Evolutionary conservation across 2,888 invertebrate species (phyloP), one percentile per base, ranked within the genome.

Genomic region (Aspidiotus destructor): DNA sequence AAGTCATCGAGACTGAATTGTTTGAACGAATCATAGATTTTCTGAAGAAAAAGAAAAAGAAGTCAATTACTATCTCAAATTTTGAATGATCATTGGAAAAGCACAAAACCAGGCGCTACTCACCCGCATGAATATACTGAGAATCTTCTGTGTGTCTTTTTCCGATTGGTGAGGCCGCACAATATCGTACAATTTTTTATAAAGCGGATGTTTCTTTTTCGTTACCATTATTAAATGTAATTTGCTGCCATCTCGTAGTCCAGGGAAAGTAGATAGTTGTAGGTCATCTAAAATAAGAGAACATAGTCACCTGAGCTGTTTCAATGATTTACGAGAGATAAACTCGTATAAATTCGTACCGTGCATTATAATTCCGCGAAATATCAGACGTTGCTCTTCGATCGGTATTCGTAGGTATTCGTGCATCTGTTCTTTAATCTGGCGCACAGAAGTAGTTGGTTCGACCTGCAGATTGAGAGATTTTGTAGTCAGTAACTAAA

Each of bases 111-210:
- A 16, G 17, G 17, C 55, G 40, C 16, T 55, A 58, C 65, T 13
- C 17, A 67, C 67, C 44, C 67, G 11, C 67, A 67, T 67, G 15
- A 67, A 67, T 5, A 67, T 17, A 41, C 67, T 58, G 10, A 67
- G 41, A 48, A 67, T 67, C 52, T 67, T 67, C 2, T 60, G 58
- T 10, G 67, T 60, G 48, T 67, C 67, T 40, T 41, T 67, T 40
- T 67, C 67, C 15, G 15, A 58, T 10, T 28, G 60, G 48, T 67
- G 67, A 28, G 28, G 67, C 10, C 67, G 67, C 1, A 67, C n/a
- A 15, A 67, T 67, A 15, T 67, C 58, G 15, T 67, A 67, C 44
- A 67, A 28, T 48, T 58, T 58, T 16, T 60, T 58, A 41, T 67
- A 67, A 8, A 67, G 16, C 2, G 67, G 67, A 40, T 67, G 41